Conservation (phyloP, 2,888 invertebrate genomes). For the Drosophila glabriapex region DNA sequence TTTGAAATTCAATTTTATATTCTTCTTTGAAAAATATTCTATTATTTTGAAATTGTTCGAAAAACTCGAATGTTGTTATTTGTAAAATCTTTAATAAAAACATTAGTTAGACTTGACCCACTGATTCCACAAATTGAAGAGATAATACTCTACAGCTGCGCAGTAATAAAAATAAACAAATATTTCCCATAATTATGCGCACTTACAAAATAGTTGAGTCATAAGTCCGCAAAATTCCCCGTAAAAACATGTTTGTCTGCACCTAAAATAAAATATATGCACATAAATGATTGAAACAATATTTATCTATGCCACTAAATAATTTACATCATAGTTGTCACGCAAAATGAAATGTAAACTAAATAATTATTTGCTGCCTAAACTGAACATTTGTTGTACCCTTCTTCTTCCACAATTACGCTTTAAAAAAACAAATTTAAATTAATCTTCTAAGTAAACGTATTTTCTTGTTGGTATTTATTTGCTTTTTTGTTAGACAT, state of each 20-base stretch:
- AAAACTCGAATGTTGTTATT: not conserved
- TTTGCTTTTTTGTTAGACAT: slow-evolving; percentile 20
- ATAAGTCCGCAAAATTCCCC: not conserved
- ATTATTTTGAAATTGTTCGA: not conserved
- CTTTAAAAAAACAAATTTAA: slow-evolving; percentile 16
- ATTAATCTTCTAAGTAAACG: slow-evolving; percentile 15
- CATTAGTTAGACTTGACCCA: not conserved
- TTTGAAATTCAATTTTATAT: not conserved
- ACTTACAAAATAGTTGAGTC: slow-evolving; percentile 1
- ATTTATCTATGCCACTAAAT: slow-evolving; percentile 20
- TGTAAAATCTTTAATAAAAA: not conserved
- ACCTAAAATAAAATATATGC: not conserved
- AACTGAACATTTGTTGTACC: not conserved
- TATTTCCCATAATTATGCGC: slow-evolving; percentile 1
- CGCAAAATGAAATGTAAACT: slow-evolving; percentile 11
- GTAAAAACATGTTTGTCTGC: slow-evolving; percentile 8
- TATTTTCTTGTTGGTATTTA: slow-evolving; percentile 15
- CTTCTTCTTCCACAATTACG: slow-evolving; percentile 16
- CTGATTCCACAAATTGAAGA: not conserved
- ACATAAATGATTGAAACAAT: slow-evolving; percentile 7
- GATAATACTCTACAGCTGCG: not conserved
- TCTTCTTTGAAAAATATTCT: not conserved
- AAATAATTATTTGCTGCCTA: slow-evolving; percentile 23
- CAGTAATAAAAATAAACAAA: slow-evolving; percentile 16
- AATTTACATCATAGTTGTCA: slow-evolving; percentile 21